These are phyloP conservation scores for Xanthorhoe designata DNA, from an alignment of 2,888 invertebrate genomes.

Conservation along the genomic window DNA sequence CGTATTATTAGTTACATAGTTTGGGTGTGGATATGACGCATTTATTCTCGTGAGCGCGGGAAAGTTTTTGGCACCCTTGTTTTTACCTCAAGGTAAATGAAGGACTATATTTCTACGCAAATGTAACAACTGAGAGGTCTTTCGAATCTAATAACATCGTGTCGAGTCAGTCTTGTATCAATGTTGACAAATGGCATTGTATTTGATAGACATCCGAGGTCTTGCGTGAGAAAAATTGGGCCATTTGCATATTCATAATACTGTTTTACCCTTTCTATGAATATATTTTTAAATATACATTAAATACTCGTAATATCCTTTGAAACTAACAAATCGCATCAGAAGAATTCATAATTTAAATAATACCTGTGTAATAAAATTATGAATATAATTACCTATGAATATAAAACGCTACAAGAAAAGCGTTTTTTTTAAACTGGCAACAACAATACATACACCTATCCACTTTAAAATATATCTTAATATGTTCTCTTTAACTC, in stretches of 20 bases:
- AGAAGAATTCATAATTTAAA: neutral
- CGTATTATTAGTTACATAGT: conserved; percentile 58
- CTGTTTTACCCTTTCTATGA: conserved; percentile 1
- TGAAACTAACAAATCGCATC: neutral
- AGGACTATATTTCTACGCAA: conserved; percentile 13
- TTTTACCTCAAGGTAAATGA: conserved; percentile 31
- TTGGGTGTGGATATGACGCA: conserved; percentile 47
- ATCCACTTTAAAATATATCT: neutral
- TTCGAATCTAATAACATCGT: conserved; percentile 36
- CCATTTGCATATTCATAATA: conserved; percentile 23
- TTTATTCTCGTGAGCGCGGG: conserved; percentile 33
- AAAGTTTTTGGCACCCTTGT: conserved; percentile 25
- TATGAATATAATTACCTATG: too few relatives aligned
- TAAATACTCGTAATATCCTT: neutral
- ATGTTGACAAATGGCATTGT: conserved; percentile 46
- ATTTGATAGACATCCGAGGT: conserved; percentile 44
- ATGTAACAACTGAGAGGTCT: conserved; percentile 8
- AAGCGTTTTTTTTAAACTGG: neutral
- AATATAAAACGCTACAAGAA: neutral
- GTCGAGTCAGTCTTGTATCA: conserved; percentile 34
- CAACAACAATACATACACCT: neutral
- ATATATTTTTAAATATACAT: neutral
- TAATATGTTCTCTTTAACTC: neutral
- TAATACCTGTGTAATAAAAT: neutral
- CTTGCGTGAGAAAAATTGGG: conserved; percentile 42